Conservation (phyloP, 2,888 invertebrate genomes). For the Lacanobia oleracea region DNA sequence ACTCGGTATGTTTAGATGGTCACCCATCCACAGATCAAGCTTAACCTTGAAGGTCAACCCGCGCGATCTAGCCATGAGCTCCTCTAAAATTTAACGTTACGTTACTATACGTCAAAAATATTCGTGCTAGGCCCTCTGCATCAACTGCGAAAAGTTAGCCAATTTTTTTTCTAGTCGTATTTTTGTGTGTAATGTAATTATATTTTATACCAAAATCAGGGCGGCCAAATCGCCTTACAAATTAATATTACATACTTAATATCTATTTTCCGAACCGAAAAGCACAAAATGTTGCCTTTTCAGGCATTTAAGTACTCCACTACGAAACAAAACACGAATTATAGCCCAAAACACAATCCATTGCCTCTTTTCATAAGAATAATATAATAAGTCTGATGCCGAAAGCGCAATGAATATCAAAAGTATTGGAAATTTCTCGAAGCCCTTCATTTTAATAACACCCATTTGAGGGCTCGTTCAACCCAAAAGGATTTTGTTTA, state of each 20-base stretch:
- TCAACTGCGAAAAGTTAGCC: too few species aligned
- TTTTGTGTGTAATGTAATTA: too few species aligned
- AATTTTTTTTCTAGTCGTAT: too few species aligned
- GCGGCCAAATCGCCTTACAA: constrained; percentile 32
- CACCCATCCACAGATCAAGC: too few species aligned
- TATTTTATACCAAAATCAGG: constrained; percentile 7
- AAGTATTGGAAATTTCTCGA: constrained; percentile 59
- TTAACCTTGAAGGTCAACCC: too few species aligned
- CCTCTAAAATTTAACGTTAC: too few species aligned
- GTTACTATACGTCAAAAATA: too few species aligned
- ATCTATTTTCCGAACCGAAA: constrained; percentile 46
- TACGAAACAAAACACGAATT: constrained; percentile 53
- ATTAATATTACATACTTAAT: constrained; percentile 52
- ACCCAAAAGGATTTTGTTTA: constrained; percentile 81
- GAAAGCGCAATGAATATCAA: constrained; percentile 59
- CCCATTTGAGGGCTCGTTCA: constrained; percentile 62
- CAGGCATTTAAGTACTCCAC: constrained; percentile 23
- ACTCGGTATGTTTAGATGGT: too few species aligned
- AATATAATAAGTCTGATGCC: constrained; percentile 54
- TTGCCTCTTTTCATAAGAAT: constrained; percentile 35
- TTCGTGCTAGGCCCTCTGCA: too few species aligned
- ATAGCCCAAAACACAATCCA: constrained; percentile 53
- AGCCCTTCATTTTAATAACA: constrained; percentile 68
- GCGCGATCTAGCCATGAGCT: too few species aligned
- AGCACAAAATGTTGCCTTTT: constrained; percentile 43